Percentiles rank a stretch among this genome's conserved stretches.
phyloP scores from a whole-genome alignment of 2,113 vertebrate genomes.

The Alosa alosa region DNA sequence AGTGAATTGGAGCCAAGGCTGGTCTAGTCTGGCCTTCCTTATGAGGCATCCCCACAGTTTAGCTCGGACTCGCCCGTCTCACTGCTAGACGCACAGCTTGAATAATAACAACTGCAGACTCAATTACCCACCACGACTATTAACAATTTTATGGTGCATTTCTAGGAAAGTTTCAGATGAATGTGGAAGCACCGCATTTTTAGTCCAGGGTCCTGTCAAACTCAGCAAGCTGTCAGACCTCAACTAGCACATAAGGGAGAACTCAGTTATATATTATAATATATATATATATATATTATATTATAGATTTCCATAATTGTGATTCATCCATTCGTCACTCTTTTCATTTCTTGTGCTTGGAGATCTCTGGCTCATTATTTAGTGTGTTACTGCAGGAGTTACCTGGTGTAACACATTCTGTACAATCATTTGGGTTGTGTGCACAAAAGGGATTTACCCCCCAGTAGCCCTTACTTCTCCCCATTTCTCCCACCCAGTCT shows the following conservation, averaged over 20 bases:
- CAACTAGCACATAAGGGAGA: background rate
- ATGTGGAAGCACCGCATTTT: background rate
- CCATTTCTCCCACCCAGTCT: background rate
- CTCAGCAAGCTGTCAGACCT: background rate
- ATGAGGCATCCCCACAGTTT: constrained; percentile 7
- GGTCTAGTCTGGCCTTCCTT: constrained; percentile 23
- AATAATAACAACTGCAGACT: constrained; percentile 12
- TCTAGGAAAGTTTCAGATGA: background rate
- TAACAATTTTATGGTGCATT: background rate
- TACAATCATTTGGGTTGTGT: background rate
- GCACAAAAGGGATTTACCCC: background rate
- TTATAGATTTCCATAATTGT: background rate
- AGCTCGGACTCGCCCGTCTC: background rate
- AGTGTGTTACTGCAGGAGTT: background rate
- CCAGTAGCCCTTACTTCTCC: background rate
- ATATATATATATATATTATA: no score
- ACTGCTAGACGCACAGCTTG: background rate
- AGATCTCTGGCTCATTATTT: background rate
- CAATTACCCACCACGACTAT: background rate
- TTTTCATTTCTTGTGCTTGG: background rate
- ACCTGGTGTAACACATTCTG: background rate
- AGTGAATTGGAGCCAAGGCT: background rate
- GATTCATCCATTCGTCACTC: background rate
- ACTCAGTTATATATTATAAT: background rate
- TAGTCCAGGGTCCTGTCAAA: background rate